Percentiles rank a stretch among this genome's conserved stretches.
These are phyloP conservation scores for Aphelenchoides avenae DNA, from an alignment of 1,140 invertebrate species.

Conservation along the genomic window DNA sequence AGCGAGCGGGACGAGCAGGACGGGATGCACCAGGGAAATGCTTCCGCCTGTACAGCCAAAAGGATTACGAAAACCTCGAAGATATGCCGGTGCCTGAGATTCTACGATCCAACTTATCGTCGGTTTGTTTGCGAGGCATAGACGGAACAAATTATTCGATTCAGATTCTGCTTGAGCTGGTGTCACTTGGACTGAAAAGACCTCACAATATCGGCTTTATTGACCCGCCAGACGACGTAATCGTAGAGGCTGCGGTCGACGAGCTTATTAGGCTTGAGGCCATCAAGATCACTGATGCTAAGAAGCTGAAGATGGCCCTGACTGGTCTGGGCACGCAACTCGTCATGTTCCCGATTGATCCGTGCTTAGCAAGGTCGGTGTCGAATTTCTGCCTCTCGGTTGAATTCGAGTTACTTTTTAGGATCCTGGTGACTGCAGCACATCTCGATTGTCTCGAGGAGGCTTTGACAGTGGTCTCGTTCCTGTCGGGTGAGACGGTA, in stretches of 20 bases:
- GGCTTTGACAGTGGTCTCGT: constrained; percentile 69
- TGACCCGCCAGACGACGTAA: constrained; percentile 59
- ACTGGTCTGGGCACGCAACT: constrained; percentile 78
- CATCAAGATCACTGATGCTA: constrained; percentile 1
- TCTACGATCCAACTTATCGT: constrained; percentile 39
- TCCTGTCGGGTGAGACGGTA: constrained; percentile 70
- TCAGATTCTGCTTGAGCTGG: constrained; percentile 62
- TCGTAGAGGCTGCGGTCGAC: constrained; percentile 35
- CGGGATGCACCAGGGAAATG: constrained; percentile 62
- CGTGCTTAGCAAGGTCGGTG: constrained; percentile 58
- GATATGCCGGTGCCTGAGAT: constrained; percentile 44
- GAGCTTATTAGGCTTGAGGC: constrained; percentile 29
- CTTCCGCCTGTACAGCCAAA: constrained; percentile 62
- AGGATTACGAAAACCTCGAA: constrained; percentile 38
- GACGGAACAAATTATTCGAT: constrained; percentile 28
- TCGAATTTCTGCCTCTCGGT: constrained; percentile 6
- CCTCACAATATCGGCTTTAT: constrained; percentile 62
- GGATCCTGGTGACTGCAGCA: constrained; percentile 32
- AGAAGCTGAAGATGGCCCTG: constrained; percentile 59
- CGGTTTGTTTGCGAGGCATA: constrained; percentile 24
- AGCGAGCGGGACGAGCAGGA: constrained; percentile 63
- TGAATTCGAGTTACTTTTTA: constrained; percentile 38
- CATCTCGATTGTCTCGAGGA: constrained; percentile 68
- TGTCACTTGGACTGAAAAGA: constrained; percentile 62
- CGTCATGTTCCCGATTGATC: constrained; percentile 85